Conservation (phyloP, 2,113 vertebrate genomes). For the Scatophagus argus region DNA sequence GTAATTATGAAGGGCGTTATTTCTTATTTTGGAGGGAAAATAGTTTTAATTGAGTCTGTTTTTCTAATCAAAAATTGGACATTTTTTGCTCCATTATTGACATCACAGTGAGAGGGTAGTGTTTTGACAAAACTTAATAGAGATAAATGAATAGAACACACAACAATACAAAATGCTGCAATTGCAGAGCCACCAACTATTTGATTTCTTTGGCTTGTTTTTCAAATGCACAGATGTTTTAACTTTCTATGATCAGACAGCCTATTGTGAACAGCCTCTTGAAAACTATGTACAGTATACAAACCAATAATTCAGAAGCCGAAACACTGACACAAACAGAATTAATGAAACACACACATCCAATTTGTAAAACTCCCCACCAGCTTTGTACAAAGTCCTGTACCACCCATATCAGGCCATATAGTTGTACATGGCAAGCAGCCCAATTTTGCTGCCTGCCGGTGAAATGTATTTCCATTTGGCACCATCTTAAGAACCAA, state of each 20-base stretch:
- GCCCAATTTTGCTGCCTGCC: conserved; percentile 53
- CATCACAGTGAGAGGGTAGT: neutral
- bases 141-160: neutral
- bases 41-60: neutral
- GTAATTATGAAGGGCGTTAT: no score
- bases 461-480: conserved; percentile 71
- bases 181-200: neutral
- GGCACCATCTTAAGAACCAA: conserved; percentile 68
- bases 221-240: neutral
- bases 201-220: neutral
- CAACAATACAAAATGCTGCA: neutral
- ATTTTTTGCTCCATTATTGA: neutral
- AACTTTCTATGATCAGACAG: conserved; percentile 10
- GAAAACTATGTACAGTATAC: conserved; percentile 54
- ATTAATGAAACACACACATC: conserved; percentile 71
- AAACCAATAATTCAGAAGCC: conserved; percentile 70
- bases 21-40: no score
- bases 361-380: conserved; percentile 74
- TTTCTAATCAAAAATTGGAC: neutral
- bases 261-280: conserved; percentile 47
- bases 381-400: conserved; percentile 56
- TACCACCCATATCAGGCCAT: conserved; percentile 61
- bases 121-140: no score
- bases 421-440: conserved; percentile 68
- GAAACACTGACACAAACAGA: conserved; percentile 69